Evolutionary conservation across 2,113 vertebrate genomes (phyloP), one percentile per base, ranked within the genome.

Genomic region (Indicator indicator): DNA sequence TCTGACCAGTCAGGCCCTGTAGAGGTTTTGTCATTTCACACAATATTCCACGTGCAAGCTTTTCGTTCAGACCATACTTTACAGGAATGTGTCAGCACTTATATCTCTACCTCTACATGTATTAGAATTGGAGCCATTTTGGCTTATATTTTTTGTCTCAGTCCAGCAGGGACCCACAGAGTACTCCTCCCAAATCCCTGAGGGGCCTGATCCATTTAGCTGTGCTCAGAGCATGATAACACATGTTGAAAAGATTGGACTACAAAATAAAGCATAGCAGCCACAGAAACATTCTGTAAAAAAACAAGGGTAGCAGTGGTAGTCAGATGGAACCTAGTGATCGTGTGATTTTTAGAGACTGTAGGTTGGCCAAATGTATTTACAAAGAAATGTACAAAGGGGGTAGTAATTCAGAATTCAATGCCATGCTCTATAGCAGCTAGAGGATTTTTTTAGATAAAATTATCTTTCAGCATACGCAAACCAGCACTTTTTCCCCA

Each of bases 181-280:
- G 63, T 81, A 40, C 19, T 94, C 67, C 72, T 85, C 64, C 36
- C 55, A 83, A 55, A 63, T 80, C 68, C 78, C 75, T 69, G 55
- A 89, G 68, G 64, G 46, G 36, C 30, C 85, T 89, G 60, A 89
- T 94, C 71, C 64, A 77, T 81, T 88, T 90, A 90, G 79, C 75
- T 85, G 52, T 74, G 72, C 80, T 90, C 56, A 77, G 84, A 78
- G 56, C 27, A 54, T 32, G 50, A 23, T 65, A 88, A 89, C 38
- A 65, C 15, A 15, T 70, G 77, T 10, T 60, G 58, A 52, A 67
- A 90, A 85, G 86, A 56, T 0, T 83, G 79, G 64, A 38, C 60
- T 75, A 63, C 76, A 86, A 86, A 70, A 85, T n/a, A 85, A 86
- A 85, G 54, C 42, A 44, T 27, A 76, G 68, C 76, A 94, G 78